Conservation (phyloP, 1,140 invertebrate genomes). For the Drosophila repleta region DNA sequence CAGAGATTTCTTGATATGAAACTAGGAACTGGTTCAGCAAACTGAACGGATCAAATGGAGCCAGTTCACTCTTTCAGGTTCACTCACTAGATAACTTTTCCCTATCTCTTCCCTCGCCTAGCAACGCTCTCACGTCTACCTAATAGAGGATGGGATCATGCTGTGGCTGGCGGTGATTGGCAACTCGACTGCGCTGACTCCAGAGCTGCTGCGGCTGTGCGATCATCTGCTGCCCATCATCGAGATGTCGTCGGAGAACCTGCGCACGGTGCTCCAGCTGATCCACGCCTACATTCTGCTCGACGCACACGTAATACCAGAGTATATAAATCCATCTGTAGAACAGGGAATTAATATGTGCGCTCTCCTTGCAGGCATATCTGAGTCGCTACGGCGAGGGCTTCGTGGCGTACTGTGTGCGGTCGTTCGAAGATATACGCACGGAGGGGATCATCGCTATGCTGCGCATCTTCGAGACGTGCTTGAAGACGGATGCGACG, state of each 20-base stretch:
- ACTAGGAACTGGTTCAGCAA: no score
- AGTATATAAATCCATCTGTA: no score
- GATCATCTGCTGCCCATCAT: slow-evolving; percentile 91
- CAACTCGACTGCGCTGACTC: slow-evolving; percentile 87
- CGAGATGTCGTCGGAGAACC: slow-evolving; percentile 92
- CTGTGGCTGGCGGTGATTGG: slow-evolving; percentile 94
- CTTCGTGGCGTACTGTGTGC: slow-evolving; percentile 88
- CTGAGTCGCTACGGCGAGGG: slow-evolving; percentile 88
- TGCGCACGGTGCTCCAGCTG: slow-evolving; percentile 91
- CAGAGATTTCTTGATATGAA: no score
- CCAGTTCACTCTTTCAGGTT: no score
- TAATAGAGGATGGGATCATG: slow-evolving; percentile 95
- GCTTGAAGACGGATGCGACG: slow-evolving; percentile 87
- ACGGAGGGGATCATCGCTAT: slow-evolving; percentile 91
- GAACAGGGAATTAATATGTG: slow-evolving; percentile 85
- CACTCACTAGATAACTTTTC: no score
- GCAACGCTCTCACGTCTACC: slow-evolving; percentile 93
- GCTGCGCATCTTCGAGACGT: slow-evolving; percentile 90
- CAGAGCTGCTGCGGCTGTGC: slow-evolving; percentile 89
- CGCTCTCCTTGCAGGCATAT: slow-evolving; percentile 87
- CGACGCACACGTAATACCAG: slow-evolving; percentile 86
- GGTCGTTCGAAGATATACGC: slow-evolving; percentile 90
- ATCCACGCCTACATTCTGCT: slow-evolving; percentile 93
- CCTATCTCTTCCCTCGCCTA: slow-evolving; percentile 72
- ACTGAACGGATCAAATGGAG: no score